Evolutionary conservation across 2,113 vertebrate species (phyloP), one percentile per base, ranked within the genome.

Genomic region (Plotosus lineatus): DNA sequence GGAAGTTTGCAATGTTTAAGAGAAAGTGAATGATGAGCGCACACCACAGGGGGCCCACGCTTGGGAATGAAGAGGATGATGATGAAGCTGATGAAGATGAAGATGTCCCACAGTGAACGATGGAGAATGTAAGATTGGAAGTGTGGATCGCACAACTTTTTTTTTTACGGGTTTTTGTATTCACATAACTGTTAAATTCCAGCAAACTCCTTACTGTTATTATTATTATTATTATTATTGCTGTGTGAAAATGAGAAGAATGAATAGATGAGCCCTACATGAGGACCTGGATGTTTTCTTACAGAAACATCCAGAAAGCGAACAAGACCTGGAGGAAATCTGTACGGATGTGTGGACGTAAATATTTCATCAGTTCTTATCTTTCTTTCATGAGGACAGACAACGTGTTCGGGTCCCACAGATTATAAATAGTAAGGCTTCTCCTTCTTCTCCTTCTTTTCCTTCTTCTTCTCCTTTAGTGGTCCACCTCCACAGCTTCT

Each of bases 41-140:
- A 73, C 53, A 42, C 82, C 28, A 60, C 58, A 80, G 83, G 88
- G 87, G 88, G 87, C 63, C 15, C 33, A 33, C 46, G 61, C 79
- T 7, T 14, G 23, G 12, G n/a, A 78, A 74, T 50, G 65, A 71
- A 42, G 31, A 60, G 15, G 21, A 38, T 28, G 63, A 68, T 7
- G 36, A 66, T 68, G 68, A 19, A 21, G 44, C 0, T 21, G 15
- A 71, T 69, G 66, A 17, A 28, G 40, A 26, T 69, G 42, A 48
- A 48, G 68, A 48, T 48, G 33, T 72, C 2, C 53, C 80, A 75
- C 83, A 83, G 84, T 83, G 84, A 81, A 50, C 63, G 63, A 83
- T 75, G 75, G 28, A 73, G 73, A 79, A 78, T 77, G 73, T 78
- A 86, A 88, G 77, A 53, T 83, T 63, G 56, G 31, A 65, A 48